A percentile compares a stretch with the other conserved stretches of the same genome.
phyloP scores from a whole-genome alignment of 2,113 vertebrate genomes.

The Salvelinus sp. region DNA sequence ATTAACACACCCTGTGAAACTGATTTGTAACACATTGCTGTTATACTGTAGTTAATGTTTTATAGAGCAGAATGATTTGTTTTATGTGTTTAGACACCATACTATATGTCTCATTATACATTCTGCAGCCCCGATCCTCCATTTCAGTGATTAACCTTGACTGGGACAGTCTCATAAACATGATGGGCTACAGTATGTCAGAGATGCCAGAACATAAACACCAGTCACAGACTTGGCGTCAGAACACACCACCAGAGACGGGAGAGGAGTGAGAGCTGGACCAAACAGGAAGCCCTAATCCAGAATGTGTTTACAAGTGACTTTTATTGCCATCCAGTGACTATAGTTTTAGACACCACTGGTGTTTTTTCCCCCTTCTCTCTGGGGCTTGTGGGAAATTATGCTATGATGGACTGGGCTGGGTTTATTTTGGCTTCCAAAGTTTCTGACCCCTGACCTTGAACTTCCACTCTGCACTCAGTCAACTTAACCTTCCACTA shows the following conservation, averaged over 20 bases:
- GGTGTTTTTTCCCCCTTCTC: background rate
- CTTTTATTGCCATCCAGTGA: conserved; percentile 3
- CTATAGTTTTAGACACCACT: background rate
- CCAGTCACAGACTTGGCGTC: conserved; percentile 21
- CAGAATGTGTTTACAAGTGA: conserved; percentile 41
- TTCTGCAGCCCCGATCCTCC: background rate
- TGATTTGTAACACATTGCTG: too few species aligned
- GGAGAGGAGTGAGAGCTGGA: background rate
- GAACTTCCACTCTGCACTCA: background rate
- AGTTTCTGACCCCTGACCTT: conserved; percentile 34
- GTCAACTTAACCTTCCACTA: background rate
- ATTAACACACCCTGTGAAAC: too few species aligned
- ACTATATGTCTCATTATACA: too few species aligned
- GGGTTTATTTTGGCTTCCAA: conserved; percentile 53
- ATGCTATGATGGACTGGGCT: background rate
- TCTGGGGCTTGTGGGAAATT: conserved; percentile 28
- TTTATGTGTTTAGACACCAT: too few species aligned
- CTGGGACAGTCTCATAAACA: conserved; percentile 47
- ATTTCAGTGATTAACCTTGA: conserved; percentile 12
- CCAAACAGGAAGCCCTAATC: conserved; percentile 64
- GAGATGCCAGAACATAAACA: conserved; percentile 40
- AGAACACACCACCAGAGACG: conserved; percentile 23
- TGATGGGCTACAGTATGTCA: conserved; percentile 34
- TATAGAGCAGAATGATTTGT: too few species aligned
- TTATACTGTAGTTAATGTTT: too few species aligned